Evolutionary conservation across 1,140 invertebrate genomes (phyloP).

Genomic region (Orchestia grillus): DNA sequence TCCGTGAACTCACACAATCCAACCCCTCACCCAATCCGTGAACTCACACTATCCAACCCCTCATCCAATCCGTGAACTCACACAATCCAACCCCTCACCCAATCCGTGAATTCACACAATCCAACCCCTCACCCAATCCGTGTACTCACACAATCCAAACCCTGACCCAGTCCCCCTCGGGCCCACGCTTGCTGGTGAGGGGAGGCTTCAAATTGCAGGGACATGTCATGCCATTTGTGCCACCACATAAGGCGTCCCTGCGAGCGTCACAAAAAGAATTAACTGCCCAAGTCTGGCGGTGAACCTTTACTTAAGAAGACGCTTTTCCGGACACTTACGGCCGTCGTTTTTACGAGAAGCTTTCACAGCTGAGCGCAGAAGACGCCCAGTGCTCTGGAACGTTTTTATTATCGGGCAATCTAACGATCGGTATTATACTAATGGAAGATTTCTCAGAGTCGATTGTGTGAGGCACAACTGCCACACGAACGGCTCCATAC

Average conservation of each 20-base stretch:
- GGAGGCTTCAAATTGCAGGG: background rate
- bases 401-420: background rate
- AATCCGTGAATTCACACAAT: background rate
- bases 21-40: too few relatives aligned
- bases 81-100: background rate
- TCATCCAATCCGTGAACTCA: too few relatives aligned
- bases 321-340: constrained; percentile 9
- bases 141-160: background rate
- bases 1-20: too few relatives aligned
- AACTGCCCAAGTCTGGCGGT: background rate
- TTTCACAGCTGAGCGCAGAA: background rate
- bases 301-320: constrained; percentile 20
- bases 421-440: constrained; percentile 1
- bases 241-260: background rate
- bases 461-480: background rate
- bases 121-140: background rate
- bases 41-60: too few relatives aligned
- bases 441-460: background rate
- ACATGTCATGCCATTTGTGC: constrained; percentile 28
- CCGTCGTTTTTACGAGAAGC: constrained; percentile 28
- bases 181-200: too few relatives aligned
- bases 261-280: constrained; percentile 30
- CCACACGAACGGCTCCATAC: background rate
- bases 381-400: background rate
- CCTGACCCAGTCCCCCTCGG: background rate